Evolutionary conservation across 2,888 invertebrate genomes (phyloP), one percentile per base, ranked within the genome.

Genomic region (Parelbella ahira): DNA sequence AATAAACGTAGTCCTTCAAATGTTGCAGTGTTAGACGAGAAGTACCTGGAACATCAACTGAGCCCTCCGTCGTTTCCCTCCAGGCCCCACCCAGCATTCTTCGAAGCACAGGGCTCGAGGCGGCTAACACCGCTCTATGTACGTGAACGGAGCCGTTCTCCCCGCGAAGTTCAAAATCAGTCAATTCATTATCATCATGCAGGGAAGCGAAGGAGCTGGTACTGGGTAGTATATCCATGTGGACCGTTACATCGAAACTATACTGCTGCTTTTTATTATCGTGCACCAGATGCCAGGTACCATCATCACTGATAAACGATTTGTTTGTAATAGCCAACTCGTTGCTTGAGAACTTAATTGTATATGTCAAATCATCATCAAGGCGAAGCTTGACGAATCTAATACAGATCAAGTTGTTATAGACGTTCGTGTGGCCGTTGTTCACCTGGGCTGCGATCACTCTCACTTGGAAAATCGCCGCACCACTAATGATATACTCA

Each of bases 161-260:
- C 0, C 70, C 68, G 2, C 64, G 58, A 28, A 77, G 43, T 29
- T 68, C 63, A 29, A 77, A 75, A 44, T 77, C 77, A 0, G 68
- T 70, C 30, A 76, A 44, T 21, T 71, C 68, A 1, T 56, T 57
- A 41, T 77, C 76, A 1, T 54, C 56, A 33, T 69, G 54, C 1
- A 77, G 55, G 3, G 39, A 27, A 1, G 53, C 48, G 41, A 68
- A 69, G 0, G 74, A 63, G 20, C 55, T 62, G 0, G 53, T 43
- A n/a, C 47, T 54, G 0, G 61, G 56, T 0, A 56, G 50, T 5
- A 63, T 49, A 10, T 63, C 61, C 66, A 70, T 63, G 2, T 48
- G 42, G 2, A 64, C 56, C 0, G 41, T 13, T 0, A 68, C 48
- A 29, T 68, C 61, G 42, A 72, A 60, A 0, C 52, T 50, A 37